Percentiles rank a stretch among this genome's conserved stretches.
Evolutionary conservation across 2,113 vertebrate species (phyloP).

Genomic region (Siniperca chuatsi): DNA sequence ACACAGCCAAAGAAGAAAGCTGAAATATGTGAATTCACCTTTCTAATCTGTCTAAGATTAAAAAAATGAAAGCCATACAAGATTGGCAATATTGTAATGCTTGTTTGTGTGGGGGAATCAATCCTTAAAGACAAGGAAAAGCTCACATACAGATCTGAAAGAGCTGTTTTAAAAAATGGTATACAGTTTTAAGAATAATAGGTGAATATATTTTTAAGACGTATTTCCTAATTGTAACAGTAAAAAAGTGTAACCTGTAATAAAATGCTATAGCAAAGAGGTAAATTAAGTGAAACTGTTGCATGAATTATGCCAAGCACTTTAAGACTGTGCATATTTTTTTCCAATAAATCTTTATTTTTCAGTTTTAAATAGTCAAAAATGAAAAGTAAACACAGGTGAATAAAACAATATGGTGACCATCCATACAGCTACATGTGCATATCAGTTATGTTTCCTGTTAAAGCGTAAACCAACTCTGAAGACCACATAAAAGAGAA

Average conservation of each 20-base stretch:
- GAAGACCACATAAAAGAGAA: conserved; percentile 62
- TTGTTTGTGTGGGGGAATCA: not conserved
- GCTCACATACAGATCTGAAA: not conserved
- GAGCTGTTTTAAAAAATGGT: not conserved
- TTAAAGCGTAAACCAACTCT: conserved; percentile 77
- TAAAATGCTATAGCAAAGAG: not conserved
- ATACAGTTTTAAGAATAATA: not conserved
- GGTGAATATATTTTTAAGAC: not conserved
- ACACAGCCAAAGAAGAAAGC: not conserved
- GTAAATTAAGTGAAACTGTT: not conserved
- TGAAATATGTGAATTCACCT: not conserved
- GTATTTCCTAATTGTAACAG: not conserved
- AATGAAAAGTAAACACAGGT: conserved; percentile 77
- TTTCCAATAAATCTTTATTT: conserved; percentile 84
- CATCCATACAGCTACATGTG: conserved; percentile 80
- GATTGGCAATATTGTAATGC: not conserved
- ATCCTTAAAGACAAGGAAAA: not conserved
- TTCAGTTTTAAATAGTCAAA: conserved; percentile 83
- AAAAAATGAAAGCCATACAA: not conserved
- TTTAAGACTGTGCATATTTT: not conserved
- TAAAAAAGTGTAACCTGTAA: not conserved
- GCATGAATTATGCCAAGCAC: not conserved
- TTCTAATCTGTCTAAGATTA: not conserved
- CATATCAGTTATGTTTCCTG: conserved; percentile 74
- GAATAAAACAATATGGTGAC: conserved; percentile 77